phyloP scores from a whole-genome alignment of 2,113 vertebrate genomes.

The Oncorhynchus masou region DNA sequence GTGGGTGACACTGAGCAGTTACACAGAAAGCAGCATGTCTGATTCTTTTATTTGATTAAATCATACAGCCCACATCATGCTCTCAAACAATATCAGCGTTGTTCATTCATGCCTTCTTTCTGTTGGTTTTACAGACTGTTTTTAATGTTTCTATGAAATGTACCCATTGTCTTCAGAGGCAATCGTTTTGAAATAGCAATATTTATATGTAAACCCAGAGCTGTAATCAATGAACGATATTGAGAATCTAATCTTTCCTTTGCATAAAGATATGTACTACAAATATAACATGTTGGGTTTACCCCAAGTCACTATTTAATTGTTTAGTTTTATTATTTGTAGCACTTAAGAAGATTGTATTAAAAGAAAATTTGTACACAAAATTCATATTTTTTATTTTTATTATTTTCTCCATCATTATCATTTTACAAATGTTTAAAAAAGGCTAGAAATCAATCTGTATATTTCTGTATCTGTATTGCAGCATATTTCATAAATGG shows the following conservation, averaged over 20 bases:
- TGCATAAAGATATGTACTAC: constrained; percentile 73
- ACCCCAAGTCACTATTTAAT: constrained; percentile 92
- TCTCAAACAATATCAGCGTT: constrained; percentile 54
- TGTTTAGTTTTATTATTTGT: constrained; percentile 80
- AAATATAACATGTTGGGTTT: constrained; percentile 80
- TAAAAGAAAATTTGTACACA: constrained; percentile 74
- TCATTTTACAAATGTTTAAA: constrained; percentile 87
- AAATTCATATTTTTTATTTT: constrained; percentile 77
- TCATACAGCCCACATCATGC: constrained; percentile 53
- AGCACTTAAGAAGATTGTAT: constrained; percentile 93
- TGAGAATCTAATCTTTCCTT: constrained; percentile 77
- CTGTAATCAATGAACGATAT: constrained; percentile 64
- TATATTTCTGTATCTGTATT: constrained; percentile 98
- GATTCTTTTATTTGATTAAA: constrained; percentile 52
- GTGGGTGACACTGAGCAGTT: constrained; percentile 48
- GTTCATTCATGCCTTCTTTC: constrained; percentile 73
- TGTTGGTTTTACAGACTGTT: constrained; percentile 77
- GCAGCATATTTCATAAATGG: constrained; percentile 99
- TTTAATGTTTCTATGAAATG: constrained; percentile 83
- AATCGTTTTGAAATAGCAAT: constrained; percentile 67
- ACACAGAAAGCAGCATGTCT: constrained; percentile 20
- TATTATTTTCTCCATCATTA: constrained; percentile 87
- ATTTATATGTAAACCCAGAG: constrained; percentile 77
- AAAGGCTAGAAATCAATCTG: constrained; percentile 86
- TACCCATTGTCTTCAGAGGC: constrained; percentile 70